These are phyloP conservation scores for Poecilia picta DNA, from an alignment of 2,797 vertebrate genomes.

Conservation along the genomic window DNA sequence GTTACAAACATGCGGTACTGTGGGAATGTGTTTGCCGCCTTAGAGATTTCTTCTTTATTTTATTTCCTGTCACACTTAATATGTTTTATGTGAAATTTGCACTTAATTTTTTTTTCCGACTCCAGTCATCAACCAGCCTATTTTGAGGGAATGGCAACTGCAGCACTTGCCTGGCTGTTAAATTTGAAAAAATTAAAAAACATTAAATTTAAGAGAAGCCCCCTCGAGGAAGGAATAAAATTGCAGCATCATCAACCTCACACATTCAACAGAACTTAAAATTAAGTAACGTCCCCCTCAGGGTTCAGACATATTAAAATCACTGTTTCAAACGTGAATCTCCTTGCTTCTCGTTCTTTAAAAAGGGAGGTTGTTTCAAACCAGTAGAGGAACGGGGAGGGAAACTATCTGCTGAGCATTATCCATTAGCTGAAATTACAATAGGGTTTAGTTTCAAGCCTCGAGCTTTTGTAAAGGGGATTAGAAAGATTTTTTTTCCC, in stretches of 20 bases:
- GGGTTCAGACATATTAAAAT: slow-evolving; percentile 13
- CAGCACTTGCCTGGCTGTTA: not conserved
- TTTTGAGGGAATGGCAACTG: not conserved
- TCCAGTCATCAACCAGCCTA: not conserved
- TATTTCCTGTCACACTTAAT: not conserved
- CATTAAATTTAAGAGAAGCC: not conserved
- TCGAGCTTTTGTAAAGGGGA: slow-evolving; percentile 15
- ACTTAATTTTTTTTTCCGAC: not conserved
- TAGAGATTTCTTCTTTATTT: not conserved
- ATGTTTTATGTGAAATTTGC: not conserved
- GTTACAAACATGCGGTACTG: not conserved
- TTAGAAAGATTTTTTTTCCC: slow-evolving; percentile 15
- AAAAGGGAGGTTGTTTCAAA: slow-evolving; percentile 11
- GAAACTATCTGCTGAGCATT: slow-evolving; percentile 13
- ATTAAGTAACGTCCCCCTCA: slow-evolving; percentile 8
- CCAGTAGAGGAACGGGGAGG: not conserved
- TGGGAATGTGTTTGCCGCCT: not conserved
- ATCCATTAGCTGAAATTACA: slow-evolving; percentile 18
- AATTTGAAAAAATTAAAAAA: not conserved
- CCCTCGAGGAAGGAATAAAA: slow-evolving; percentile 1
- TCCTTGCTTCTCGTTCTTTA: slow-evolving; percentile 4
- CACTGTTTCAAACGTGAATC: not conserved
- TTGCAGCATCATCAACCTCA: slow-evolving; percentile 1
- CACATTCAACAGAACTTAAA: not conserved
- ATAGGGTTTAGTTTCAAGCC: slow-evolving; percentile 6